Evolutionary conservation across 2,113 vertebrate genomes (phyloP).

Genomic region (Pteronura brasiliensis): DNA sequence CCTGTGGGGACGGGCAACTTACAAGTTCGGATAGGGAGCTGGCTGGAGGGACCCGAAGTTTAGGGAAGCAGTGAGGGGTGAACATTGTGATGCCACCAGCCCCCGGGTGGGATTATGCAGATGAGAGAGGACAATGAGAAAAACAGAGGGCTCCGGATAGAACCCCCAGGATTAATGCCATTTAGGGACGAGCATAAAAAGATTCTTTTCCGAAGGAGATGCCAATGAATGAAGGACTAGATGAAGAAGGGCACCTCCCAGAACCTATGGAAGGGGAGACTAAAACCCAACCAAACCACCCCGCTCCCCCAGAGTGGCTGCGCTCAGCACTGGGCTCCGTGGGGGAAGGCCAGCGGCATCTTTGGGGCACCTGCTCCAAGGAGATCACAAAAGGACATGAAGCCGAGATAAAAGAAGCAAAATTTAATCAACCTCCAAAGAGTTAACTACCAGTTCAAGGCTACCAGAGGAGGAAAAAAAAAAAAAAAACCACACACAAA

Average conservation of each 20-base stretch:
- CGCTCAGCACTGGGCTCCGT: not conserved
- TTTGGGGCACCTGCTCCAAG: not conserved
- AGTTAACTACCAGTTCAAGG: not conserved
- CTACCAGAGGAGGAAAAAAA: not conserved
- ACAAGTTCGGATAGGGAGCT: not conserved
- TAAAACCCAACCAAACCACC: not conserved
- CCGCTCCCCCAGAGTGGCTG: accelerated
- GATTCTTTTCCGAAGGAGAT: not conserved
- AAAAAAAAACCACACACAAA: no score
- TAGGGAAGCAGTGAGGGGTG: no score
- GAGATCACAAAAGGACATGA: not conserved
- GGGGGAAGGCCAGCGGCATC: no score
- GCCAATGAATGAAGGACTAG: not conserved
- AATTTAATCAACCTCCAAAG: not conserved
- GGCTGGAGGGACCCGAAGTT: not conserved
- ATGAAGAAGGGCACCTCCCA: not conserved
- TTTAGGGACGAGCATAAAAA: not conserved
- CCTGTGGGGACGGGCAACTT: accelerated
- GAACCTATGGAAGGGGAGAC: not conserved
- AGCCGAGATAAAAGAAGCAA: not conserved
- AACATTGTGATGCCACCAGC: accelerated
- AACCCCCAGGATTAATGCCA: not conserved
- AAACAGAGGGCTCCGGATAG: not conserved
- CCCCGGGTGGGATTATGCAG: accelerated
- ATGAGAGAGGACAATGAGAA: not conserved